These are phyloP conservation scores for Panthera uncia DNA, from an alignment of 2,113 vertebrate species.

Conservation along the genomic window DNA sequence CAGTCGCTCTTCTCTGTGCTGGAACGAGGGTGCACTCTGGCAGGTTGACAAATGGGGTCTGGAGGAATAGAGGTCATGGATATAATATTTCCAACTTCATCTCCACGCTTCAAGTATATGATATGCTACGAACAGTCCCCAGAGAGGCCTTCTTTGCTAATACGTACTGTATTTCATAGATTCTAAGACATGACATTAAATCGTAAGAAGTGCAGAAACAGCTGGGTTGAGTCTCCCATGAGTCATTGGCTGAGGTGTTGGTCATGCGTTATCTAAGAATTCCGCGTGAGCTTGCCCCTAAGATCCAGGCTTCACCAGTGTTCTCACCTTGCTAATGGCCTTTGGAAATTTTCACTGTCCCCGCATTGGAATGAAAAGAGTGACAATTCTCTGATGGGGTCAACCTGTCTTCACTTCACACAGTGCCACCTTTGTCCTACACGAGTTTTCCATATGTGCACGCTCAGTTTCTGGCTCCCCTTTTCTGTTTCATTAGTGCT, in stretches of 20 bases:
- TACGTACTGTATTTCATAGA: not conserved
- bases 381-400: not conserved
- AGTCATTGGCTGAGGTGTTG: not conserved
- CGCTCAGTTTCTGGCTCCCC: not conserved
- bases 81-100: not conserved
- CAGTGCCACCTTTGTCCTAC: not conserved
- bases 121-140: not conserved
- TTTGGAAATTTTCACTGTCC: not conserved
- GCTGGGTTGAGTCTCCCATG: not conserved
- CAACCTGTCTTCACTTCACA: not conserved
- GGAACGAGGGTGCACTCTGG: not conserved
- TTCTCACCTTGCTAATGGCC: not conserved
- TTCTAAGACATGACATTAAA: not conserved
- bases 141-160: not conserved
- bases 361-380: not conserved
- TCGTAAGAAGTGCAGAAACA: not conserved
- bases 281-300: not conserved
- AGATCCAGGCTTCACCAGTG: not conserved
- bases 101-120: not conserved
- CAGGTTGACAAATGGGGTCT: not conserved
- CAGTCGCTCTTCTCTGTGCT: not conserved
- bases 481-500: not conserved
- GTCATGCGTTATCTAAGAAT: not conserved
- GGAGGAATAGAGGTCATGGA: not conserved
- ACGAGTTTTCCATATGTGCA: fast-evolving